Conservation (phyloP, 37 sponge, comb jelly and placozoan genomes). For the Bolinopsis microptera region DNA sequence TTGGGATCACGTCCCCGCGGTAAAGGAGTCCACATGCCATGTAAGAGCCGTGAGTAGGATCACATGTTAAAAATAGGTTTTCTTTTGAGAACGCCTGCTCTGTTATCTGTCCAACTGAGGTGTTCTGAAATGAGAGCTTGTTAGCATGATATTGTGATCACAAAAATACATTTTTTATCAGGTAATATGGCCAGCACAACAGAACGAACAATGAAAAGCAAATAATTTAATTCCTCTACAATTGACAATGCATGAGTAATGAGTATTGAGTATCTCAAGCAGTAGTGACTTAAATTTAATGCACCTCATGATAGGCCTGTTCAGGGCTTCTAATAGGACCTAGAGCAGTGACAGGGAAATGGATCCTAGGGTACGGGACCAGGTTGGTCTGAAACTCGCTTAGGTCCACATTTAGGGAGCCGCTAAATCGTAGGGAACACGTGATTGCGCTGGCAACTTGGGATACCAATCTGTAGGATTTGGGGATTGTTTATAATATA, state of each 20-base stretch:
- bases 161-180: no score
- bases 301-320: conserved; percentile 20
- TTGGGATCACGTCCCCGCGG: conserved; percentile 67
- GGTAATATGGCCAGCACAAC: no score
- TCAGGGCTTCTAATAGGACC: conserved; percentile 45
- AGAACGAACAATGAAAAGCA: no score
- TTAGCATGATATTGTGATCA: no score
- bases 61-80: conserved; percentile 55
- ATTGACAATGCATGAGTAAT: no score
- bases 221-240: no score
- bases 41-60: conserved; percentile 49
- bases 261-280: no score
- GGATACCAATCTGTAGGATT: conserved; percentile 37
- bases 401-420: conserved; percentile 67
- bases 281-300: no score
- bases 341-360: conserved; percentile 66
- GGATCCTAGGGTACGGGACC: conserved; percentile 65
- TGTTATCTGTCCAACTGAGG: conserved; percentile 61
- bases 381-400: conserved; percentile 67
- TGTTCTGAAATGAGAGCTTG: conserved; percentile 11
- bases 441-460: conserved; percentile 65
- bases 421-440: conserved; percentile 66
- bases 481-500: no score
- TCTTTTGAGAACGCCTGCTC: conserved; percentile 28
- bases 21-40: conserved; percentile 67